Conservation (phyloP, 2,113 vertebrate genomes). For the Tor tambroides region DNA sequence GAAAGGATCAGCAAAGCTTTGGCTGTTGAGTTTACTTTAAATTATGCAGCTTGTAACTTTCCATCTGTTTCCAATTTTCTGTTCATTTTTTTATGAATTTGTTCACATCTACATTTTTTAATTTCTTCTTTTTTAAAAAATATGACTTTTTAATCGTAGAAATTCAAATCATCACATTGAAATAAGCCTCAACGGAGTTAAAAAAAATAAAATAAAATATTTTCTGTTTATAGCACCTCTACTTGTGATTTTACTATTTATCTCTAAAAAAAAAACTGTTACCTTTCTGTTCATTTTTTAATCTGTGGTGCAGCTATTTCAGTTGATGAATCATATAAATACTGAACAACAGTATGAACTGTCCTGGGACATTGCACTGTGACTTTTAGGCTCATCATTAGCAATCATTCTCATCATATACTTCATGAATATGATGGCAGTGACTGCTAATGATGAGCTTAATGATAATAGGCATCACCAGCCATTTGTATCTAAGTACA, state of each 20-base stretch:
- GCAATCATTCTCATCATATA: neutral
- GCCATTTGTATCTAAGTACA: neutral
- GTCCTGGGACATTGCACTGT: neutral
- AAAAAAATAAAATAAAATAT: neutral
- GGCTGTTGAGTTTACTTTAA: slow-evolving; percentile 12
- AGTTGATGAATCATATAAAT: neutral
- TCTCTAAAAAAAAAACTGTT: neutral
- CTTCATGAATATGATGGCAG: neutral
- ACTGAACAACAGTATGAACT: neutral
- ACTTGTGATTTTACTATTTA: neutral
- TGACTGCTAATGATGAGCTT: neutral
- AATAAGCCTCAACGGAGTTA: neutral
- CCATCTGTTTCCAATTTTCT: slow-evolving; percentile 41
- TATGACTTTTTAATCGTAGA: neutral
- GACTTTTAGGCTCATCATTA: neutral
- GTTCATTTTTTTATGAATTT: slow-evolving; percentile 59
- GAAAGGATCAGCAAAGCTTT: slow-evolving; percentile 16
- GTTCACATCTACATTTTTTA: neutral
- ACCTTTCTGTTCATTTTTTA: neutral
- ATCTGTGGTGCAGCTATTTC: neutral
- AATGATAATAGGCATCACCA: neutral
- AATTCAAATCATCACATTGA: neutral
- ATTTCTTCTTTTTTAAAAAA: neutral
- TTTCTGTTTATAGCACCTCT: neutral
- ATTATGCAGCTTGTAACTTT: slow-evolving; percentile 2